Base-by-base conservation (phyloP, 2,113 vertebrate species). In the Notothenia rossii region DNA sequence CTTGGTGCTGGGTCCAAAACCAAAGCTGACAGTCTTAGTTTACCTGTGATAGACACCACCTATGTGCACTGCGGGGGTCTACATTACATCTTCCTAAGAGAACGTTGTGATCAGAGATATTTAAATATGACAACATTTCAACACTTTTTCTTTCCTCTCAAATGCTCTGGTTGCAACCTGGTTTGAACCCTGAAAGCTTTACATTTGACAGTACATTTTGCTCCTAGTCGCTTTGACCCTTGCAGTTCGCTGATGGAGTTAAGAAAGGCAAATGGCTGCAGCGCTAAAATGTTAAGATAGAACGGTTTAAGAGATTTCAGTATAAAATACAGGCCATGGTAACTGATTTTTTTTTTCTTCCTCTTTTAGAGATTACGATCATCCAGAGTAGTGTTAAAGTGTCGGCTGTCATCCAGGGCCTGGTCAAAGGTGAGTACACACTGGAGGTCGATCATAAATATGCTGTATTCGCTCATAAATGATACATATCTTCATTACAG, bases 331-430 rank as follows among this genome's bases (percentile, higher is more conserved):
- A 54, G 13, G 11, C 49, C 22, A 11, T 7, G 3, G 0, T 56
- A 17, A 50, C 40, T 12, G 51, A 72, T 36, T 12, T 55, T 2
- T 66, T 33, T 82, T 55, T 62, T n/a, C n/a, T 3, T 49, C 76
- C 7, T 76, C 92, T 25, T 92, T 25, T 70, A 99, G 98, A 98
- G 92, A 95, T 99, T 76, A 91, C 93, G 0, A 79, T 99, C 88
- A 96, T 99, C 90, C 95, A 97, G 79, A 96, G 96, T 84, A 96
- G 94, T 62, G 93, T 99, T 15, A 95, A 95, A 58, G 95, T 97
- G 25, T 95, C 95, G 0, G 95, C 94, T 29, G 92, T 97, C 45
- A 97, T 99, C 89, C 98, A 99, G 91, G 98, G 98, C 46, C 93
- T 99, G 40, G 96, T 98, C 61, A 97, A 95, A 96, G 97, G 98